Evolutionary conservation across 2,113 vertebrate genomes (phyloP), one percentile per base, ranked within the genome.

Genomic region (Plotosus lineatus): DNA sequence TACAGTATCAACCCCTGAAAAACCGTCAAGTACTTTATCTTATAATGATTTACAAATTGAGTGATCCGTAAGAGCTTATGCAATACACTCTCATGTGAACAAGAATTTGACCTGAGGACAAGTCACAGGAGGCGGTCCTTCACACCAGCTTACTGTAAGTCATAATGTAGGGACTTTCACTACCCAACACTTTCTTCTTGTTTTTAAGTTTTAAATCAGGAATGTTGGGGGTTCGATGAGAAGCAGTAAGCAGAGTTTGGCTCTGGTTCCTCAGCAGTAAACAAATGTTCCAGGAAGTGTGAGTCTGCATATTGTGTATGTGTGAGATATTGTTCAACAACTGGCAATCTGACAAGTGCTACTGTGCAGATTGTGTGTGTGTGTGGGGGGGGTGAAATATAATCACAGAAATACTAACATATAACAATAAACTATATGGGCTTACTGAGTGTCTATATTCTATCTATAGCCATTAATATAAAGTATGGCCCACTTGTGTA

Each of bases 81-180:
- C 31, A 26, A 71, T 56, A 3, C 40, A 11, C 63, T 51, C 3
- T 53, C 8, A n/a, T 6, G 63, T 21, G 31, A 71, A 71, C 51
- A 11, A 11, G 19, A 58, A 79, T n/a, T 2, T 58, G n/a, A 36
- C 78, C 9, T 0, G 46, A 55, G 55, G 3, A 17, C 7, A 23
- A 46, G 14, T 73, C 31, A 19, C 23, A 19, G 48, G 61, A 58
- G 68, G 78, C 19, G 14, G 79, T 46, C 12, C 23, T 74, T 80
- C 17, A n/a, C 51, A 44, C 17, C 19, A 17, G 11, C 4, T 80
- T 80, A 74, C 79, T 61, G 79, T 80, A 80, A 80, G 3, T 9
- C 9, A n/a, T 74, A 9, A 4, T 26, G 31, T 61, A 61, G 79
- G 79, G 68, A 80, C 68, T 80, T 80, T 80, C 68, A 63, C 55